These are phyloP conservation scores for Lepidurus arcticus DNA, from an alignment of 1,140 invertebrate genomes.

Conservation along the genomic window DNA sequence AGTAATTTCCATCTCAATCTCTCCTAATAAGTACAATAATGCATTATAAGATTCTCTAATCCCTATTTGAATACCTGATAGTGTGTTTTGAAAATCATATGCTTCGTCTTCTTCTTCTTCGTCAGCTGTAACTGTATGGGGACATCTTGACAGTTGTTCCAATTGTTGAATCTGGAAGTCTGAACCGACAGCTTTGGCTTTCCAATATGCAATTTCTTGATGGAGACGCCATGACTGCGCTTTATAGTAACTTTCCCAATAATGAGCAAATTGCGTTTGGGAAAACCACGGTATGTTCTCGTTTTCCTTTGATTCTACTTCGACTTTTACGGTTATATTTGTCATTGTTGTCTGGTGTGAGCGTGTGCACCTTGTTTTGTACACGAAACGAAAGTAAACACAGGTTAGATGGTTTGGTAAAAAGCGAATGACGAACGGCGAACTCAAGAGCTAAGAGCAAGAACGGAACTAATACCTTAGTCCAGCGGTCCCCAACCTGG, in stretches of 20 bases:
- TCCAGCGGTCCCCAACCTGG: too few relatives aligned
- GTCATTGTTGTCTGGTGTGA: neutral
- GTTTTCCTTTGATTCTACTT: neutral
- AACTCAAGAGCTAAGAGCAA: too few relatives aligned
- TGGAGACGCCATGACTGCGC: neutral
- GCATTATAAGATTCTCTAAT: too few relatives aligned
- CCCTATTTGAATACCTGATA: too few relatives aligned
- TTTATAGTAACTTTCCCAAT: neutral
- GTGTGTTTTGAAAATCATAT: too few relatives aligned
- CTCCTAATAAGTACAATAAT: conserved; percentile 36
- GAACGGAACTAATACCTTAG: too few relatives aligned
- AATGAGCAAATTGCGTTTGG: neutral
- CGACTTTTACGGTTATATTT: neutral
- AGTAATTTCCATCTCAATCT: conserved; percentile 54
- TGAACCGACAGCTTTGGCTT: neutral
- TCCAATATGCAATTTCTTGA: neutral
- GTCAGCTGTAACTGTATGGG: neutral
- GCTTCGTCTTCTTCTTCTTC: neutral
- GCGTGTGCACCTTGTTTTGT: neutral
- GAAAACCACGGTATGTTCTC: conserved; percentile 7
- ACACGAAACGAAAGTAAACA: too few relatives aligned
- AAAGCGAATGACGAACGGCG: too few relatives aligned
- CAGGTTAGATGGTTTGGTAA: too few relatives aligned
- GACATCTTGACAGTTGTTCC: neutral
- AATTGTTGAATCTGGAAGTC: neutral